Conservation (phyloP, 1,140 invertebrate genomes). For the Pseudoatta argentina region DNA sequence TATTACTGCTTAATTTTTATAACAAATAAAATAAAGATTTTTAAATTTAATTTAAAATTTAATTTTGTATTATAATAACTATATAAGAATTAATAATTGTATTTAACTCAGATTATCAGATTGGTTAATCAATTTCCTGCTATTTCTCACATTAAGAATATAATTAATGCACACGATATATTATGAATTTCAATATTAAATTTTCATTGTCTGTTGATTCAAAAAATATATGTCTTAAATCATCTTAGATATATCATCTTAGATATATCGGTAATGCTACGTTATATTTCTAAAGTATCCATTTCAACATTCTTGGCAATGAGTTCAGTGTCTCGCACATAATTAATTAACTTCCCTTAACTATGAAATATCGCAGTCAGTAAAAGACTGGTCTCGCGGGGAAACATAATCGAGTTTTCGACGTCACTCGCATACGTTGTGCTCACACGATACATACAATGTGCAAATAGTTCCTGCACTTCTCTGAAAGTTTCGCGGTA, state of each 20-base stretch:
- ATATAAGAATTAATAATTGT: background rate
- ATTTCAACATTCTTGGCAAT: slow-evolving; percentile 48
- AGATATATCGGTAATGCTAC: background rate
- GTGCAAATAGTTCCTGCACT: slow-evolving; percentile 19
- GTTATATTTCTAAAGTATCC: background rate
- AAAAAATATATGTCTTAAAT: background rate
- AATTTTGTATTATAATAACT: background rate
- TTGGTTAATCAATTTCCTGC: background rate
- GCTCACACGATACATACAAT: background rate
- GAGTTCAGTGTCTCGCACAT: slow-evolving; percentile 9
- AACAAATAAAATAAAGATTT: background rate
- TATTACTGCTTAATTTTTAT: background rate
- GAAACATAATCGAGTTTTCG: slow-evolving; percentile 33
- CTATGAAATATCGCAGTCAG: slow-evolving; percentile 55
- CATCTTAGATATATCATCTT: background rate
- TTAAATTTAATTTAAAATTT: background rate
- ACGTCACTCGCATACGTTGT: slow-evolving; percentile 7
- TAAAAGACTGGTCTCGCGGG: slow-evolving; percentile 31
- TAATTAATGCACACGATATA: background rate
- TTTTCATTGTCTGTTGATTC: background rate
- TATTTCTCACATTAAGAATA: background rate
- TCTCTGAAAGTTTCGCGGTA: slow-evolving; percentile 12
- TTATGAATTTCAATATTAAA: background rate
- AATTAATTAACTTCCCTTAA: slow-evolving; percentile 60
- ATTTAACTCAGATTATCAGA: background rate